Percentiles rank a stretch among this genome's conserved stretches.
These are phyloP conservation scores for Drosophila neotestacea DNA, from an alignment of 2,888 invertebrate genomes.

Conservation along the genomic window DNA sequence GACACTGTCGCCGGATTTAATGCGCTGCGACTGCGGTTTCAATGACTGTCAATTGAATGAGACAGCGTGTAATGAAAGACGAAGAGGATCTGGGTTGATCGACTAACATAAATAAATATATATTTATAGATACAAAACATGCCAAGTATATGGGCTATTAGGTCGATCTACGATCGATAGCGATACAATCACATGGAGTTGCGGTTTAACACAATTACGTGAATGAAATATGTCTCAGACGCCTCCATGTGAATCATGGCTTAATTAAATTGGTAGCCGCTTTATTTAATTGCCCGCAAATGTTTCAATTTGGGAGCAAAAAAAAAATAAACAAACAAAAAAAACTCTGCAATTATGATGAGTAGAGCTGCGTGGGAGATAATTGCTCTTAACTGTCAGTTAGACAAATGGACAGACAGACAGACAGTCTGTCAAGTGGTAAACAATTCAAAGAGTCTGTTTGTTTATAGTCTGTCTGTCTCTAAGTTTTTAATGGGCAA, in stretches of 20 bases:
- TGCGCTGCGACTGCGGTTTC: slow-evolving; percentile 59
- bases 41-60: slow-evolving; percentile 19
- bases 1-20: slow-evolving; percentile 16
- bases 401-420: not conserved
- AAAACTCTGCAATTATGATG: slow-evolving; percentile 31
- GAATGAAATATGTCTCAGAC: slow-evolving; percentile 54
- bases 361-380: slow-evolving; percentile 47
- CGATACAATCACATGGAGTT: slow-evolving; percentile 18
- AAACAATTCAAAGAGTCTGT: slow-evolving; percentile 38
- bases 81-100: slow-evolving; percentile 26
- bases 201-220: slow-evolving; percentile 57
- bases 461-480: slow-evolving; percentile 21
- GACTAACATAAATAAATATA: slow-evolving; percentile 6
- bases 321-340: not conserved
- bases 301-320: slow-evolving; percentile 32
- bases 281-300: slow-evolving; percentile 74
- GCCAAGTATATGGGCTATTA: slow-evolving; percentile 61
- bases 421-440: slow-evolving; percentile 6
- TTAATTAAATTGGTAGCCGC: slow-evolving; percentile 70
- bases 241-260: slow-evolving; percentile 43
- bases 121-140: slow-evolving; percentile 14
- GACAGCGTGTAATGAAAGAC: slow-evolving; percentile 32
- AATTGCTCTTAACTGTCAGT: slow-evolving; percentile 30
- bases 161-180: slow-evolving; percentile 42
- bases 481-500: slow-evolving; percentile 37